Evolutionary conservation across 2,888 invertebrate species (phyloP).

Genomic region (Mallateleia sp.): DNA sequence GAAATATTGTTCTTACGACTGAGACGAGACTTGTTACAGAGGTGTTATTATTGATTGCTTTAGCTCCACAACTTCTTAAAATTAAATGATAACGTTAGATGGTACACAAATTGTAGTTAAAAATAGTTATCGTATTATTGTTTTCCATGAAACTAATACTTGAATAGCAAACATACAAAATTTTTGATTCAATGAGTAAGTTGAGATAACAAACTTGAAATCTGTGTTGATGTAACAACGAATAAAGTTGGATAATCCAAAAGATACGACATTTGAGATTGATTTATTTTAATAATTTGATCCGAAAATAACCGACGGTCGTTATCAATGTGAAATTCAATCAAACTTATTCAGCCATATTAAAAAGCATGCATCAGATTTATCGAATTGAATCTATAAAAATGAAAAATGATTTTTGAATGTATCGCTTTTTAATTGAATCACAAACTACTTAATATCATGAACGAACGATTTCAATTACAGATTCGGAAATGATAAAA

Average conservation of each 20-base stretch:
- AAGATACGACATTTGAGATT: not conserved
- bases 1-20: conserved; percentile 41
- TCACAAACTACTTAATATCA: not conserved
- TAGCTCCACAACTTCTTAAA: too few relatives aligned
- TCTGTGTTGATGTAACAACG: not conserved
- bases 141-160: not conserved
- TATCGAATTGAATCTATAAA: not conserved
- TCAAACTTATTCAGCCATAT: conserved; percentile 9
- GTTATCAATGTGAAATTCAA: conserved; percentile 10
- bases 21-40: conserved; percentile 31
- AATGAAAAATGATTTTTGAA: not conserved
- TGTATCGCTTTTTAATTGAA: not conserved
- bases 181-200: not conserved
- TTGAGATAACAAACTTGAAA: not conserved
- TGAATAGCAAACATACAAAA: not conserved
- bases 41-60: too few relatives aligned
- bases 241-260: conserved; percentile 10
- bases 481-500: not conserved
- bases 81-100: too few relatives aligned
- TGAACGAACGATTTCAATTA: not conserved
- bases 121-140: too few relatives aligned
- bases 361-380: conserved; percentile 18
- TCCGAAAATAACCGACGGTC: not conserved
- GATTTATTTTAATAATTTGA: not conserved
- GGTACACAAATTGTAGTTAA: too few relatives aligned